Conservation (phyloP, 2,113 vertebrate genomes). For the Colius striatus region DNA sequence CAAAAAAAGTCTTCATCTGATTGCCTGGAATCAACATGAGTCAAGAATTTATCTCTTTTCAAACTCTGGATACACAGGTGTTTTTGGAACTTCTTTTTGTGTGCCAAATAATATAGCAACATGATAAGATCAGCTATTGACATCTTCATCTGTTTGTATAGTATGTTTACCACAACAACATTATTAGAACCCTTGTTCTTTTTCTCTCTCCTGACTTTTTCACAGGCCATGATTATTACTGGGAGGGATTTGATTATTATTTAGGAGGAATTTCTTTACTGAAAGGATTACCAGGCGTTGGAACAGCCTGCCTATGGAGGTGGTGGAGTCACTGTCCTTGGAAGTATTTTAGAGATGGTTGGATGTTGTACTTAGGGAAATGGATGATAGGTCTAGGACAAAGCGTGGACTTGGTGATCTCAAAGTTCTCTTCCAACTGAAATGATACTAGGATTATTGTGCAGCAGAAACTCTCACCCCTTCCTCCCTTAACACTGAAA, state of each 20-base stretch:
- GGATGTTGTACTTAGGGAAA: too few species aligned
- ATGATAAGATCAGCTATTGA: background rate
- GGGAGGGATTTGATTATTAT: too few species aligned
- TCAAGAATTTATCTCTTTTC: background rate
- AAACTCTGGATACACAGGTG: background rate
- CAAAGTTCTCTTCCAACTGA: too few species aligned
- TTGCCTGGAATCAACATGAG: background rate
- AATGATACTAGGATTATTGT: background rate
- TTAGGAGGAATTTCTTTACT: too few species aligned
- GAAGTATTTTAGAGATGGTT: too few species aligned
- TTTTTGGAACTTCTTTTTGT: background rate
- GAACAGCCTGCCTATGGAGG: too few species aligned
- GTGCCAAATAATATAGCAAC: background rate
- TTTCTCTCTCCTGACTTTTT: background rate
- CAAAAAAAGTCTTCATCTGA: background rate
- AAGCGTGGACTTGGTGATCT: too few species aligned
- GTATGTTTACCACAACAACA: background rate
- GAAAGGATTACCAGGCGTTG: too few species aligned
- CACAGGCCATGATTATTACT: background rate
- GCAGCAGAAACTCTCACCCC: background rate
- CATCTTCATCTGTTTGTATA: background rate
- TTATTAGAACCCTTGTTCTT: background rate
- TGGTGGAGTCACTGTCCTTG: too few species aligned
- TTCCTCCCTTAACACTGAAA: background rate
- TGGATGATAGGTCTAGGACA: too few species aligned